phyloP scores from a whole-genome alignment of 2,113 vertebrate genomes.

The Syngnathoides biaculeatus region DNA sequence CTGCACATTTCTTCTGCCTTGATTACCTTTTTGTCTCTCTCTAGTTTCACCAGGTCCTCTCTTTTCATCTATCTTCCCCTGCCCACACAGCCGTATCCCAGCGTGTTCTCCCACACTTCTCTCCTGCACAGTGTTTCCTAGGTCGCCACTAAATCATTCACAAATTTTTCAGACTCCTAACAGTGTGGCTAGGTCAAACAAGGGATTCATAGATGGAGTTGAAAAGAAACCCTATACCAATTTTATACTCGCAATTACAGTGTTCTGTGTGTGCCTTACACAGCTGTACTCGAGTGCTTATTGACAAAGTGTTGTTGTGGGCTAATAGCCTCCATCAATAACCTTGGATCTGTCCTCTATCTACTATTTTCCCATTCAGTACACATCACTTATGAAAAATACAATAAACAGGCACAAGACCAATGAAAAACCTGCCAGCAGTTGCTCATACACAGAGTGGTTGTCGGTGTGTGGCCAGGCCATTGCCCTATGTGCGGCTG shows the following conservation, averaged over 20 bases:
- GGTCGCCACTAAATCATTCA: constrained; percentile 47
- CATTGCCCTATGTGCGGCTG: no score
- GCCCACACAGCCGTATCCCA: constrained; percentile 13
- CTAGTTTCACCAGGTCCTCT: constrained; percentile 1
- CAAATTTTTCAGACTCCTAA: constrained; percentile 54
- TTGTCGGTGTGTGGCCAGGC: no score
- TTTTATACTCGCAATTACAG: constrained; percentile 60
- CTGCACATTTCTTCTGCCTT: constrained; percentile 17
- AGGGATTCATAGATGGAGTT: constrained; percentile 41
- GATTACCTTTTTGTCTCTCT: constrained; percentile 2
- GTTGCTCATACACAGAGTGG: constrained; percentile 46
- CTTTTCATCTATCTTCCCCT: constrained; percentile 2
- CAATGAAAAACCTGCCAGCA: constrained; percentile 50
- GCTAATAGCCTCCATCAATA: constrained; percentile 75
- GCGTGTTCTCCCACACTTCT: constrained; percentile 28
- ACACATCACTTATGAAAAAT: constrained; percentile 70
- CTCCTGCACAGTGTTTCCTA: constrained; percentile 31
- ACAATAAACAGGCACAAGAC: constrained; percentile 66
- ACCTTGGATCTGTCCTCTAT: constrained; percentile 66
- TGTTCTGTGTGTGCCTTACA: constrained; percentile 68
- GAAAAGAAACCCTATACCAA: constrained; percentile 46
- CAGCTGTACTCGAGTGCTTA: constrained; percentile 50
- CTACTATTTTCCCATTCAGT: constrained; percentile 53
- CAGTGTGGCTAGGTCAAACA: constrained; percentile 42
- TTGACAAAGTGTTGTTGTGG: constrained; percentile 58